Evolutionary conservation across 1,140 invertebrate genomes (phyloP), one percentile per base, ranked within the genome.

Genomic region (Euglossa dilemma): DNA sequence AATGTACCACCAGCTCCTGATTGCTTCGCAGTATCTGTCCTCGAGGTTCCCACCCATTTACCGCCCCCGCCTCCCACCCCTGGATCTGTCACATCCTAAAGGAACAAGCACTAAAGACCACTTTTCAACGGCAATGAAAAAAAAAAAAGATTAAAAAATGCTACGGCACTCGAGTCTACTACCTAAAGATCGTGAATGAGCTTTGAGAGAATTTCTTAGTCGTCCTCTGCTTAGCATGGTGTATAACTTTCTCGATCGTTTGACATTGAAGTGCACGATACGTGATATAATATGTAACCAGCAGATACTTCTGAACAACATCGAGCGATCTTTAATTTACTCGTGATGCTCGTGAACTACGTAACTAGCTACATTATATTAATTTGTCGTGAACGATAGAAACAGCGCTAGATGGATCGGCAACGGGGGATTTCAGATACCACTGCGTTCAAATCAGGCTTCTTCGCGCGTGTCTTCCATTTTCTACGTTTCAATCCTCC

Each of bases 1-100:
- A 98, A 96, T 93, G 96, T 96, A 90, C 96, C 96, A 93, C 93
- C 93, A 88, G 94, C 97, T 96, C 89, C 97, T 96, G 89, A 97
- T 95, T 94, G 94, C 93, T 93, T 92, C 95, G 93, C 93, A 94
- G 94, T 95, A 93, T 96, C 94, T 92, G 95, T 94, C 80, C 95
- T 95, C 80, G 94, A 95, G 84, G 95, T 92, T 93, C 95, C 95
- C 93, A 96, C 94, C 92, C 95, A 95, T 91, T 96, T 95, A 94
- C 95, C 92, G 90, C 95, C 78, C 86, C 95, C 95, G 70, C 92
- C 93, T 93, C 94, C 95, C 94, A 94, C 95, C 92, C 94, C 95
- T 90, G 93, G 94, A 91, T 93, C 94, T 94, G 94, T 93, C 91
- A 92, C 91, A 84, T 94, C 94, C 94, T 95, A 91, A 88, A 94